Evolutionary conservation across 2,797 vertebrate species (phyloP).

Genomic region (Typhlichthys eigenmanni): DNA sequence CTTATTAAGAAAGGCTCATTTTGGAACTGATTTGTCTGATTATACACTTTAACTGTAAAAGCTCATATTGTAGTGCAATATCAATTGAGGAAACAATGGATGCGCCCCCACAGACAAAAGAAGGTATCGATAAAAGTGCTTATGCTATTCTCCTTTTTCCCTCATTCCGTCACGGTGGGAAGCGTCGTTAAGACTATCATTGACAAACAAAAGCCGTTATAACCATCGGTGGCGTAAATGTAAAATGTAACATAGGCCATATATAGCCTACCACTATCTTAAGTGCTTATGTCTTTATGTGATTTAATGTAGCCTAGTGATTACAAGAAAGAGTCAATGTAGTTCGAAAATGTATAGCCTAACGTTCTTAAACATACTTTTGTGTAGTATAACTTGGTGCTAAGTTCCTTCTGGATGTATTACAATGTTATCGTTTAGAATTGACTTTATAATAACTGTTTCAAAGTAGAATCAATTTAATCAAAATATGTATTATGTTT

Average conservation of each 20-base stretch:
- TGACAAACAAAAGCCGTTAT: slow-evolving; percentile 11
- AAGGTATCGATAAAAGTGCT: slow-evolving; percentile 45
- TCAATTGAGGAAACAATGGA: slow-evolving; percentile 43
- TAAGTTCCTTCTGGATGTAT: slow-evolving; percentile 1
- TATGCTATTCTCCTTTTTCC: neutral
- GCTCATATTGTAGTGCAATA: neutral
- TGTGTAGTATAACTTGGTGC: neutral
- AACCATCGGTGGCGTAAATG: neutral
- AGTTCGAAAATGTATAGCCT: neutral
- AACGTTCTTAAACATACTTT: neutral
- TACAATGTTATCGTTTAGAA: neutral
- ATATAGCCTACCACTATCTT: neutral
- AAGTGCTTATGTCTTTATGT: neutral
- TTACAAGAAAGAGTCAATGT: neutral
- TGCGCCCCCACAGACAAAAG: slow-evolving; percentile 55
- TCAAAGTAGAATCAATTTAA: slow-evolving; percentile 9
- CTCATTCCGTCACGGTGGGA: neutral
- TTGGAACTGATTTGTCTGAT: neutral
- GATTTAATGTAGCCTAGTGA: neutral
- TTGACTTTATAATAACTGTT: neutral
- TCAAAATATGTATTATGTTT: neutral
- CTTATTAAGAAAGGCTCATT: neutral
- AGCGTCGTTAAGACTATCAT: neutral
- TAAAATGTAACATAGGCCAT: neutral
- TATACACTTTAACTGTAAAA: slow-evolving; percentile 8